A percentile compares a stretch with the other conserved stretches of the same genome.
phyloP scores from a whole-genome alignment of 2,888 invertebrate species.

The Drosophila nigritarsus region DNA sequence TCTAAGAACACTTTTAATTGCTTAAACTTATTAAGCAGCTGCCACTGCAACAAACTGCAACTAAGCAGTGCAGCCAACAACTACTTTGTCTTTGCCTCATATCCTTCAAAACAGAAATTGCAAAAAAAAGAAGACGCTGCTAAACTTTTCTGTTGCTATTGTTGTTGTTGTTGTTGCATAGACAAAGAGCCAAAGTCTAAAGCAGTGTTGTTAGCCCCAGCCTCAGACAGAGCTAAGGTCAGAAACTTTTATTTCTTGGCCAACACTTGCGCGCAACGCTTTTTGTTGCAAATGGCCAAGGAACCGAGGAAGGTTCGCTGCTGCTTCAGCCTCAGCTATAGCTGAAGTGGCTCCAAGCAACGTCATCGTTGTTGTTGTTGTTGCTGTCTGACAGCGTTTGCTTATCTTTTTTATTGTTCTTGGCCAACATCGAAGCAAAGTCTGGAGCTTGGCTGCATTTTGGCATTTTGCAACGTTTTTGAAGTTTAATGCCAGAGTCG shows the following conservation, averaged over 20 bases:
- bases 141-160: slow-evolving; percentile 56
- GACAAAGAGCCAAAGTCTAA: slow-evolving; percentile 65
- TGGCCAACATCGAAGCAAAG: slow-evolving; percentile 71
- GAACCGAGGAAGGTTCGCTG: slow-evolving; percentile 27
- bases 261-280: slow-evolving; percentile 75
- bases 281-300: slow-evolving; percentile 62
- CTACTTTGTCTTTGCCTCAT: slow-evolving; percentile 69
- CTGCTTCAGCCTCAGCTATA: slow-evolving; percentile 14
- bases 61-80: slow-evolving; percentile 40
- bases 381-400: slow-evolving; percentile 67
- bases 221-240: slow-evolving; percentile 64
- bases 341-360: slow-evolving; percentile 61
- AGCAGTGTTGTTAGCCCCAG: slow-evolving; percentile 33
- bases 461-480: slow-evolving; percentile 80
- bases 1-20: slow-evolving; percentile 75
- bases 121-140: slow-evolving; percentile 36
- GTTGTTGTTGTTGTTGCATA: slow-evolving; percentile 56
- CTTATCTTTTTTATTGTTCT: slow-evolving; percentile 81
- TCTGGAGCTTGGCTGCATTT: slow-evolving; percentile 71
- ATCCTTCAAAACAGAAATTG: slow-evolving; percentile 51
- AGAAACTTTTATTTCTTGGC: slow-evolving; percentile 81
- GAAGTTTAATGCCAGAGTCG: slow-evolving; percentile 81
- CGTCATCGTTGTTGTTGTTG: slow-evolving; percentile 35
- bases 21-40: slow-evolving; percentile 79
- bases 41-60: slow-evolving; percentile 61